These are phyloP conservation scores for Dicycla oo DNA, from an alignment of 2,888 invertebrate genomes.

Conservation along the genomic window DNA sequence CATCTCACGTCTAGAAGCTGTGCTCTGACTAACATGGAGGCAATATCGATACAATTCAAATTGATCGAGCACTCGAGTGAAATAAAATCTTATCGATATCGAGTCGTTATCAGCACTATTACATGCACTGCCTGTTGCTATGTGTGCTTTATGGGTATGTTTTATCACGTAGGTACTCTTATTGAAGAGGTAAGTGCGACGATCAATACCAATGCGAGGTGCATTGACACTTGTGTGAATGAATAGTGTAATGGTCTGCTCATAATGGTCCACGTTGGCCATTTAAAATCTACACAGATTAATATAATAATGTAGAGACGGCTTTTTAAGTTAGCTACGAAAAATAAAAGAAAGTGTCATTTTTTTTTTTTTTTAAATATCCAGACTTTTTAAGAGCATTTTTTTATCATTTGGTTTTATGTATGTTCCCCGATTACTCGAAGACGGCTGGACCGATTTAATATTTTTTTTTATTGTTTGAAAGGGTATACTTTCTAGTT, in stretches of 20 bases:
- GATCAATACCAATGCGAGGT: conserved; percentile 46
- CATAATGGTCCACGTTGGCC: background rate
- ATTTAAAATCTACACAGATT: background rate
- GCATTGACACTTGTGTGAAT: conserved; percentile 42
- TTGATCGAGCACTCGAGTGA: conserved; percentile 21
- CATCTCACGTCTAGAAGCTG: conserved; percentile 3
- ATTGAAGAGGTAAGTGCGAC: conserved; percentile 31
- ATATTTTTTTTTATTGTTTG: too few relatives aligned
- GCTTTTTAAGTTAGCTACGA: background rate
- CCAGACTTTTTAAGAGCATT: too few relatives aligned
- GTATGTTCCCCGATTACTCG: too few relatives aligned
- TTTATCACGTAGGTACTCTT: conserved; percentile 40
- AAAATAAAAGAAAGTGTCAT: background rate
- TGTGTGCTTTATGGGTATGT: conserved; percentile 25
- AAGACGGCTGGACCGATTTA: too few relatives aligned
- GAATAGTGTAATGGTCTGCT: background rate
- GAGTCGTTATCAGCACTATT: conserved; percentile 37
- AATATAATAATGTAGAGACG: background rate
- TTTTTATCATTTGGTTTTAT: too few relatives aligned
- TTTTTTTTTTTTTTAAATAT: too few relatives aligned
- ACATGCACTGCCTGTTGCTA: conserved; percentile 28
- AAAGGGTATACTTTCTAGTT: too few relatives aligned
- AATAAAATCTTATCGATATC: conserved; percentile 48
- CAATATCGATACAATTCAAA: conserved; percentile 39
- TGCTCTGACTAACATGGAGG: conserved; percentile 7